A percentile compares a stretch with the other conserved stretches of the same genome.
Evolutionary conservation across 2,797 vertebrate species (phyloP).

Genomic region (Phoeniculus purpureus): DNA sequence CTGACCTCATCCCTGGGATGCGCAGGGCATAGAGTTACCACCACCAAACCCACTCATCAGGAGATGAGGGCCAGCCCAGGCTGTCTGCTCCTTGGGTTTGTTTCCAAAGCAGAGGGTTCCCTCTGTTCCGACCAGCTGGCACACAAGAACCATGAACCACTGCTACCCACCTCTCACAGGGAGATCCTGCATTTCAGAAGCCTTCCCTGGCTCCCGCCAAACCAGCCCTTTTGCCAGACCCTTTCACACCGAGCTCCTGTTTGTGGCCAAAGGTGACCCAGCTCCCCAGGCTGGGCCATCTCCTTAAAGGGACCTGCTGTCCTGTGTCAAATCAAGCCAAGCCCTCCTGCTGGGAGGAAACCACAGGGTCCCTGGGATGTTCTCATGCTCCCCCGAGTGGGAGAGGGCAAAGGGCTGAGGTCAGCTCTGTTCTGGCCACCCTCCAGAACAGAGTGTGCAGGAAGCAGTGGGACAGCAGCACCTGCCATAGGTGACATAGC

Average conservation of each 20-base stretch:
- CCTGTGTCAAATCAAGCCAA: background rate
- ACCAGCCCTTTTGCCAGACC: accelerated
- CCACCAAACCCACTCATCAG: background rate
- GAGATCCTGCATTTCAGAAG: accelerated
- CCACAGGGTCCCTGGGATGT: accelerated
- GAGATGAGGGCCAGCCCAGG: accelerated
- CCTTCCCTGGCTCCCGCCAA: background rate
- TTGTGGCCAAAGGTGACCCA: background rate
- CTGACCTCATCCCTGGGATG: background rate
- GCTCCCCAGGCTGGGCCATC: background rate
- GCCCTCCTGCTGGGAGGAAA: background rate
- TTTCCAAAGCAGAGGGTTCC: background rate
- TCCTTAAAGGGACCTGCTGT: accelerated
- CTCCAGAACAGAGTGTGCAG: background rate
- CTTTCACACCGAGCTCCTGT: background rate
- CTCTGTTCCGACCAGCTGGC: background rate
- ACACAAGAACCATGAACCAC: accelerated
- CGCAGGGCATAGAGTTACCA: background rate
- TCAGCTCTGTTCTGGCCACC: background rate
- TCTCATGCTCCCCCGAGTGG: background rate
- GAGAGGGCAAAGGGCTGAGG: background rate
- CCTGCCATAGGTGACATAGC: background rate
- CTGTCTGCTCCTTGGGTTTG: background rate
- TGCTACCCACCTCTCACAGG: background rate
- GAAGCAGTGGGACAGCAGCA: background rate